Conservation (phyloP, 2,888 invertebrate species). For the Laspeyria flexula region DNA sequence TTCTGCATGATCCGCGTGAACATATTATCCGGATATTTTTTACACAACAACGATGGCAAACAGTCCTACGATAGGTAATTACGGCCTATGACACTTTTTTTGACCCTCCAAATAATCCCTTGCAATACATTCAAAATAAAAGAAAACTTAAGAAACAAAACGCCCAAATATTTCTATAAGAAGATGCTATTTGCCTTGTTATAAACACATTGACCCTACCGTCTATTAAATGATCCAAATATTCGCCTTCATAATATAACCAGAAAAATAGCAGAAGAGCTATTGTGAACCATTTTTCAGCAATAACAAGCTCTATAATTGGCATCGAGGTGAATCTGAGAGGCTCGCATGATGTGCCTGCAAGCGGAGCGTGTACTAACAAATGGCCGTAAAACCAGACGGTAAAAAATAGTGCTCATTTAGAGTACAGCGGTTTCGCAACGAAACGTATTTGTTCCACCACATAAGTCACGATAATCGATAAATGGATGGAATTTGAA, state of each 20-base stretch:
- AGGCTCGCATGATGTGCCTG: slow-evolving; percentile 57
- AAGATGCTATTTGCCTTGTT: neutral
- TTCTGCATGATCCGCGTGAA: too few species aligned
- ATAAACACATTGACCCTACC: neutral
- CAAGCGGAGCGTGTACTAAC: slow-evolving; percentile 45
- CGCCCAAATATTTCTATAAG: too few species aligned
- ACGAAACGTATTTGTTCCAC: slow-evolving; percentile 45
- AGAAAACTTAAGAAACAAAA: too few species aligned
- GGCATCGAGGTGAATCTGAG: slow-evolving; percentile 69
- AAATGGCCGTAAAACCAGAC: slow-evolving; percentile 46
- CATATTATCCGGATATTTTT: too few species aligned
- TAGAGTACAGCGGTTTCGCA: slow-evolving; percentile 32
- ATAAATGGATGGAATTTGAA: slow-evolving; percentile 33
- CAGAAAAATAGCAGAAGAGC: slow-evolving; percentile 48
- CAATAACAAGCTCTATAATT: slow-evolving; percentile 75
- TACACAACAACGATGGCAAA: too few species aligned
- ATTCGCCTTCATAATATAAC: neutral
- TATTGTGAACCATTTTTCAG: slow-evolving; percentile 68
- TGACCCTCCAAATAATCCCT: too few species aligned
- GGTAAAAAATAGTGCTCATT: slow-evolving; percentile 50
- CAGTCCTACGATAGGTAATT: too few species aligned
- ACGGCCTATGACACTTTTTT: too few species aligned
- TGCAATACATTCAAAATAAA: too few species aligned
- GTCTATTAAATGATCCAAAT: neutral
- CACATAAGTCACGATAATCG: slow-evolving; percentile 45